Evolutionary conservation across 2,113 vertebrate species (phyloP), one percentile per base, ranked within the genome.

Genomic region (Myotis lucifugus): DNA sequence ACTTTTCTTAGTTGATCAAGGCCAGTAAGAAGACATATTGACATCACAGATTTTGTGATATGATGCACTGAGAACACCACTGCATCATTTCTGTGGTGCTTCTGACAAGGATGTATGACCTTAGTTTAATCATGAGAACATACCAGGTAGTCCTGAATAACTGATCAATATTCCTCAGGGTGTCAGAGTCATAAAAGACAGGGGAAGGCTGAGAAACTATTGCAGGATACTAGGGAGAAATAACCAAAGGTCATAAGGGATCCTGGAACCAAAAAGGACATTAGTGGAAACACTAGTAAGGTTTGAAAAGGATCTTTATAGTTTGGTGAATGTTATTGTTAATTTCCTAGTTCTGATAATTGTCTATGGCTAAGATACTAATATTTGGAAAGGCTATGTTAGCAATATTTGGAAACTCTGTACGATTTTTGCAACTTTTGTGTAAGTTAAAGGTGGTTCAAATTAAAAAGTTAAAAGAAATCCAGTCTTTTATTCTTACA

Each of bases 391-490:
- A 91, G 27, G 14, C 25, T 23, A 0, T 78, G 40, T 86, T 50
- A 72, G 23, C n/a, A 37, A 52, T 88, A 27, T 85, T 87, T 92
- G 21, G 66, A 81, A 94, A 85, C 23, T 90, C 50, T 88, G 2
- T 40, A 69, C n/a, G 52, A 12, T 85, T 70, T 84, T 85, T 82
- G 19, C 8, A 88, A 85, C 72, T 81, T 72, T 95, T 82, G 8
- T 69, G 4, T 95, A 85, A 77, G 25, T 81, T 92, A 93, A 84
- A 96, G 15, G n/a, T 95, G 90, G 29, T 90, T 92, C 14, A 87
- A 40, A 94, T n/a, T 84, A 42, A 70, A 81, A 91, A 64, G 27
- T 72, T 78, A 81, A 91, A 88, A 69, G 42, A 52, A 91, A 81
- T 46, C 17, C 32, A 90, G n/a, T 77, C 52, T 40, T 81, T 79